Evolutionary conservation across 64 coral and sea anemone species (phyloP).

Genomic region (Stichodactyla helianthus): DNA sequence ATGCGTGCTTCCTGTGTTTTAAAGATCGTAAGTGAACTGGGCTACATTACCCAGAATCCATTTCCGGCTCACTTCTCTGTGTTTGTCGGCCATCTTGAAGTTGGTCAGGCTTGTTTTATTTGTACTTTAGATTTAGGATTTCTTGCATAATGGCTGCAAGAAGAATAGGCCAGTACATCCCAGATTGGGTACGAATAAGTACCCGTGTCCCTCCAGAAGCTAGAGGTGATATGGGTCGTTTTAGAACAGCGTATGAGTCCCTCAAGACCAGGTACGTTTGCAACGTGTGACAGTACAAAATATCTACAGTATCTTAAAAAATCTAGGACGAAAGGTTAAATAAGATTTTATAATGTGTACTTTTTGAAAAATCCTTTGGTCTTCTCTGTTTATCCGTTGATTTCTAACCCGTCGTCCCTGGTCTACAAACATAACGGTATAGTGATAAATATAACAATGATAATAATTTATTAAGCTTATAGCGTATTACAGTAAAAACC

Average conservation of each 20-base stretch:
- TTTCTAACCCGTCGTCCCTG: no score
- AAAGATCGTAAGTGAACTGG: background rate
- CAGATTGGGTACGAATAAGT: constrained; percentile 90
- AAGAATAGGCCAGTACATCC: constrained; percentile 90
- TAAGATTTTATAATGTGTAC: no score
- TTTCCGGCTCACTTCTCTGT: background rate
- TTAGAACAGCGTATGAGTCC: constrained; percentile 75
- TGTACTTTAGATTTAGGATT: constrained; percentile 26
- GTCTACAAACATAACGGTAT: no score
- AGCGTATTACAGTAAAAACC: no score
- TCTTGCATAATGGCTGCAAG: constrained; percentile 87
- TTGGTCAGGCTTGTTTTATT: background rate
- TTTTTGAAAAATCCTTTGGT: no score
- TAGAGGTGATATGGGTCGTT: constrained; percentile 61
- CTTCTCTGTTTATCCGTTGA: no score
- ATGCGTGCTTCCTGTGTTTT: background rate
- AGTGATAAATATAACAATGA: no score
- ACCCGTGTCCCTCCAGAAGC: constrained; percentile 78
- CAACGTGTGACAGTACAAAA: background rate
- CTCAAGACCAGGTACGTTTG: constrained; percentile 73
- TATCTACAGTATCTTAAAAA: background rate
- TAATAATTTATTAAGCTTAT: no score
- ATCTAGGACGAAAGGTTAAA: no score
- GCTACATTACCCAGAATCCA: constrained; percentile 18
- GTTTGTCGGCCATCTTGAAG: constrained; percentile 73